A percentile compares a stretch with the other conserved stretches of the same genome.
phyloP scores from a whole-genome alignment of 2,113 vertebrate species.

The Otolemur garnettii region DNA sequence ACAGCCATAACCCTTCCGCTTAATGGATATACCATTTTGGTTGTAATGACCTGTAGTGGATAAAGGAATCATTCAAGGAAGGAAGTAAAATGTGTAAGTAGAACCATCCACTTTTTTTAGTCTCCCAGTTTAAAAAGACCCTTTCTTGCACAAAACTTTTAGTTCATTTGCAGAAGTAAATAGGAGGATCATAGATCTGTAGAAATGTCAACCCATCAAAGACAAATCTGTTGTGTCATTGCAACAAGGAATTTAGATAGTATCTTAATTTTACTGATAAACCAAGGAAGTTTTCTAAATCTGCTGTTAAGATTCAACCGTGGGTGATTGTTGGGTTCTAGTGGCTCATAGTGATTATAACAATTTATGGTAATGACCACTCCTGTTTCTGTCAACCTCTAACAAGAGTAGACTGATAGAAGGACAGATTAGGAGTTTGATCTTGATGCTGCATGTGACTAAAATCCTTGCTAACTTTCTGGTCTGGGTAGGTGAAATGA shows the following conservation, averaged over 20 bases:
- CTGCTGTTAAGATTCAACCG: not conserved
- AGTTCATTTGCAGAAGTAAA: slow-evolving; percentile 29
- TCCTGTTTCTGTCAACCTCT: not conserved
- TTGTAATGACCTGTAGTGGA: not conserved
- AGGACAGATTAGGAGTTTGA: not conserved
- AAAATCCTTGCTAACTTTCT: slow-evolving; percentile 23
- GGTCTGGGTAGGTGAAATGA: not conserved
- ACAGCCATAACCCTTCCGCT: not conserved
- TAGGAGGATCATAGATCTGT: not conserved
- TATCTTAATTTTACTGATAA: slow-evolving; percentile 13
- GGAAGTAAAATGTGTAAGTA: not conserved
- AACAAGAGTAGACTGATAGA: not conserved
- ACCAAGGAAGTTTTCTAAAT: not conserved
- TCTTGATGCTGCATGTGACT: not conserved
- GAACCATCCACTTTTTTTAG: not conserved
- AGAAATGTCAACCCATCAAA: not conserved
- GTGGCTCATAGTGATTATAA: not conserved
- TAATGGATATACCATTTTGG: not conserved
- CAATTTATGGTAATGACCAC: not conserved
- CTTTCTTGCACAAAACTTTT: not conserved
- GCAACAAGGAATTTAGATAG: not conserved
- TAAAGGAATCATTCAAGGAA: not conserved
- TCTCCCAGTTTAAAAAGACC: not conserved
- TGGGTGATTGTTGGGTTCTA: not conserved
- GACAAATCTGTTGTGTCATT: not conserved